phyloP scores from a whole-genome alignment of 2,888 invertebrate genomes.

The Mesorhabditis belari region DNA sequence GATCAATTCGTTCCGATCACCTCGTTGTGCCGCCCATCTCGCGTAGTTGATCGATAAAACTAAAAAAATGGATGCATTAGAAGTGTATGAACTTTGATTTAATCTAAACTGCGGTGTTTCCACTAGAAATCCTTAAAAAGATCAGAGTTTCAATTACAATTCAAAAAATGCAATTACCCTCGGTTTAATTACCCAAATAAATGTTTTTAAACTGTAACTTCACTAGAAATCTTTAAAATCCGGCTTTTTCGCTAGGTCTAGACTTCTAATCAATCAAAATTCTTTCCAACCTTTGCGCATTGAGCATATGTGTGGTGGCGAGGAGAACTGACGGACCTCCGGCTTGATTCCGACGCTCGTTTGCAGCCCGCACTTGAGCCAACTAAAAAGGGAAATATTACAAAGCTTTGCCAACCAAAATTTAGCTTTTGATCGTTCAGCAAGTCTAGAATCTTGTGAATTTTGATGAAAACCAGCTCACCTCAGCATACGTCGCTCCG shows the following conservation, averaged over 20 bases:
- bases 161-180: neutral
- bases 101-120: neutral
- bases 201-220: neutral
- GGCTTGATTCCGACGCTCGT: constrained; percentile 12
- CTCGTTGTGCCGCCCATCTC: neutral
- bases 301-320: constrained; percentile 38
- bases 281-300: constrained; percentile 22
- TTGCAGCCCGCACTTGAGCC: constrained; percentile 17
- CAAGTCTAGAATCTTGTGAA: no score
- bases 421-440: no score
- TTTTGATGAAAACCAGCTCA: constrained; percentile 9
- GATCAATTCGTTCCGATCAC: no score
- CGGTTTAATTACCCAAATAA: neutral
- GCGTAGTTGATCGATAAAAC: neutral
- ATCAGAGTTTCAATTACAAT: neutral
- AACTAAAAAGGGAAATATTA: neutral
- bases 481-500: constrained; percentile 70
- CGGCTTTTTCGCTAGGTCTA: no score
- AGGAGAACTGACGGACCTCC: constrained; percentile 34
- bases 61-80: neutral
- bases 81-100: no score
- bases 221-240: neutral
- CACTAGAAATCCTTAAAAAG: neutral
- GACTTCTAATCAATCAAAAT: neutral
- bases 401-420: no score